Percentiles rank a stretch among this genome's conserved stretches.
Evolutionary conservation across 2,888 invertebrate species (phyloP).

Genomic region (Rhyacophila evoluta): DNA sequence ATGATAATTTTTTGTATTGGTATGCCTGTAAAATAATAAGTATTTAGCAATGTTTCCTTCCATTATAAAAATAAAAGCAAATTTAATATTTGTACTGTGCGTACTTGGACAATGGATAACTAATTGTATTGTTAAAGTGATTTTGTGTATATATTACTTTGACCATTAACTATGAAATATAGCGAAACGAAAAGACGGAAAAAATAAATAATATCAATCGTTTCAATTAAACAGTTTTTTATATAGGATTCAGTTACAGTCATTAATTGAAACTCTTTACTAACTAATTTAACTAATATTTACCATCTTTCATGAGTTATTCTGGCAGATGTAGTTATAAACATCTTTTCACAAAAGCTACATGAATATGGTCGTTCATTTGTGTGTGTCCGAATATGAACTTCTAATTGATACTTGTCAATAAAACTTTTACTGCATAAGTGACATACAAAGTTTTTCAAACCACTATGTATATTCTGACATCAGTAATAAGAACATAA

Average conservation of each 20-base stretch:
- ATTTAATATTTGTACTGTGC: neutral
- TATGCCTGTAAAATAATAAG: slow-evolving; percentile 48
- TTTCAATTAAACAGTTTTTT: no score
- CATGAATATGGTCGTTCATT: slow-evolving; percentile 50
- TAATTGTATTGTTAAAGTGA: no score
- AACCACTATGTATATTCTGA: slow-evolving; percentile 47
- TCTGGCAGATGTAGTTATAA: slow-evolving; percentile 49
- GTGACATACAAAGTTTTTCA: slow-evolving; percentile 53
- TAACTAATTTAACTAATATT: neutral
- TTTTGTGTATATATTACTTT: no score
- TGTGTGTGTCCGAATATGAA: slow-evolving; percentile 47
- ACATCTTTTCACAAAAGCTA: slow-evolving; percentile 47
- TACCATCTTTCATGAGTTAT: slow-evolving; percentile 49
- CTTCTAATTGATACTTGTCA: slow-evolving; percentile 50
- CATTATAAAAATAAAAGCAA: neutral
- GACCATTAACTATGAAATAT: no score
- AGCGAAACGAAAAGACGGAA: no score
- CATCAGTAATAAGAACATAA: slow-evolving; percentile 17
- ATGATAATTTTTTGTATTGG: slow-evolving; percentile 51
- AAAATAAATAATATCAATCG: no score
- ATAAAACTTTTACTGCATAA: slow-evolving; percentile 53
- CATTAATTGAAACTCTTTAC: no score
- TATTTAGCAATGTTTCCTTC: neutral
- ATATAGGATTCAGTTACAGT: no score
- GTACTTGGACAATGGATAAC: no score